Base-by-base conservation (phyloP, 2,113 vertebrate genomes). In the Oncorhynchus nerka region DNA sequence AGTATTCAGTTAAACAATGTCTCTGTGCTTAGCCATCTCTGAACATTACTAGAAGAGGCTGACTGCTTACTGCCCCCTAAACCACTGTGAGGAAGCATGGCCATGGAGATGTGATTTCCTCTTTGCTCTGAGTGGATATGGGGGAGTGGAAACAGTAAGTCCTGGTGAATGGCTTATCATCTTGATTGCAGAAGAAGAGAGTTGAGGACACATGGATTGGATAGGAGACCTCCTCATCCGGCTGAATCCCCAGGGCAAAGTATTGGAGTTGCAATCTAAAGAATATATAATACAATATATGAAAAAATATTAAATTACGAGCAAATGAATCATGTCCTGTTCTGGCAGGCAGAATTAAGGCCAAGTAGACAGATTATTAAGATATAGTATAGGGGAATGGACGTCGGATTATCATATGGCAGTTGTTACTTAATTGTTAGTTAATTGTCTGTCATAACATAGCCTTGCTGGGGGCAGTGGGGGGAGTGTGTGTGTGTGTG, bases 401-500 rank as follows among this genome's bases (percentile, higher is more conserved):
- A 45, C 2, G 8, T 2, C 9, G 2, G 34, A 70, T 73, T 55
- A 69, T 78, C 59, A 49, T 57, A 24, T 3, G 16, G 26, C 39
- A 45, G 39, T 45, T 71, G 39, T 79, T 59, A 72, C 83, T 84
- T 88, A 87, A 90, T 87, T 84, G 83, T 77, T 74, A 85, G 76
- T 84, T 80, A 82, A 91, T 79, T 84, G 82, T 66, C 75, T 80
- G 70, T 80, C 68, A 22, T 78, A 19, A 19, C 51, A 16, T 61
- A 71, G 73, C 77, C 78, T 79, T 79, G 79, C 34, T 22, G 26
- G 39, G 39, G 9, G 39, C 39, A 45, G 9, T 45, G 39, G 39
- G 8, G 39, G 39, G 9, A 11, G 65, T 72, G 77, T 62, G 39
- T 59, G 16, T 30, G 64, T 48, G 6, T 39, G 32, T 73, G 68